Base-by-base conservation (phyloP, 2,888 invertebrate genomes). In the Scaptodrosophila latifasciaeformis region DNA sequence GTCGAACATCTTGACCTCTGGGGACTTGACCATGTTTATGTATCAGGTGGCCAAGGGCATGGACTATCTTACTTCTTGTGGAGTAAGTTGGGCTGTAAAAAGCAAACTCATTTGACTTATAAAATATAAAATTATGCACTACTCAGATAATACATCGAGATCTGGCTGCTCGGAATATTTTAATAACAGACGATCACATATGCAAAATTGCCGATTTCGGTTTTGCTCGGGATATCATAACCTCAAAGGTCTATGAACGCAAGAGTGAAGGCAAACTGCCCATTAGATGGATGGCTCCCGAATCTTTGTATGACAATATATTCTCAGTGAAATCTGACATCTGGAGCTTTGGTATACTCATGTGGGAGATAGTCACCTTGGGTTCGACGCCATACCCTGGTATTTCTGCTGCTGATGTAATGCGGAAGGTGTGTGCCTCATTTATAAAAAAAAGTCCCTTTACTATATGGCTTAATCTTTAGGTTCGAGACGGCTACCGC, bases 331-430 rank as follows among this genome's bases (percentile, higher is more conserved):
- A 96, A 86, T 96, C 96, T 1, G 97, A 97, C 84, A 94, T 97
- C 39, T 97, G 97, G 97, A 96, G 96, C 74, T 97, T 96, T 78
- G 97, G 97, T 0, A 93, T 97, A 10, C 89, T 97, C 7, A 91
- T 97, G 79, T 98, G 97, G 97, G 97, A 97, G 87, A 95, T 97
- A 45, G 95, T 97, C 7, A 97, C 97, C 0, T 89, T 97, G 12
- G 97, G 97, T 13, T 96, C 96, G 19, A 96, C 96, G 46, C 97
- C 97, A 0, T 97, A 97, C 87, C 97, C 97, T 0, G 96, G 96
- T 0, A 89, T 96, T 76, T 94, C 95, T 0, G 96, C 96, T 0
- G 92, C 92, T 7, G 96, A 97, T 85, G 96, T 96, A 53, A 95
- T 96, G 93, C 90, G 91, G 83, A 92, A 93, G 89, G 96, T 96